Evolutionary conservation across 92 coral and sea anemone species (phyloP).

Genomic region (Porites divaricata): DNA sequence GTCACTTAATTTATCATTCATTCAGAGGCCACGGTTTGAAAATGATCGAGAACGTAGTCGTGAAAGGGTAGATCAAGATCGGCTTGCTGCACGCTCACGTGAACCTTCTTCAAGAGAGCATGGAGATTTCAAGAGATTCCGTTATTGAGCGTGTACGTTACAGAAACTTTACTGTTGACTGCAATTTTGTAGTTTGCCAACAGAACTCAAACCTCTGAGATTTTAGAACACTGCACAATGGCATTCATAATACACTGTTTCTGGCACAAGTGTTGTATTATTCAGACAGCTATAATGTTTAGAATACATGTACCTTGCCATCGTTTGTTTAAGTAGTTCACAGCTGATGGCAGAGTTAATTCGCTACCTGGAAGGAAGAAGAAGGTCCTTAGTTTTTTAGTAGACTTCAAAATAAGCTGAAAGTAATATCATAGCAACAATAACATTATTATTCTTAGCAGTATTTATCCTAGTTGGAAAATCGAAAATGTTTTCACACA

Average conservation of each 20-base stretch:
- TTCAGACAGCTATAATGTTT: too few species aligned
- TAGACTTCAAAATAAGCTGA: not conserved
- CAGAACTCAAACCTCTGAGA: not conserved
- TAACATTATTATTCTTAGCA: not conserved
- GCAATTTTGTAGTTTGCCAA: too few species aligned
- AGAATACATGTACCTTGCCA: too few species aligned
- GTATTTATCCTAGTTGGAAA: not conserved
- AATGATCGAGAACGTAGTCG: constrained; percentile 84
- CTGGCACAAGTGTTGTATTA: too few species aligned
- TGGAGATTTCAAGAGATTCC: constrained; percentile 86
- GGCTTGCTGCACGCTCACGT: constrained; percentile 91
- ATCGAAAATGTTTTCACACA: not conserved
- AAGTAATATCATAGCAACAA: not conserved
- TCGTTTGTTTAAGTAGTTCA: too few species aligned
- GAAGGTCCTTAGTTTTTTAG: not conserved
- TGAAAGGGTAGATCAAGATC: constrained; percentile 93
- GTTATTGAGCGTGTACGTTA: constrained; percentile 53
- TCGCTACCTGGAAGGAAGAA: not conserved
- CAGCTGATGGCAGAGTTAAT: too few species aligned
- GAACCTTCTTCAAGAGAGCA: constrained; percentile 81
- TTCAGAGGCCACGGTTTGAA: constrained; percentile 89
- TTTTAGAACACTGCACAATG: too few species aligned
- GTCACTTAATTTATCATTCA: constrained; percentile 13
- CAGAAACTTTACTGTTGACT: not conserved
- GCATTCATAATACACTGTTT: too few species aligned